Evolutionary conservation across 2,888 invertebrate genomes (phyloP).

Genomic region (Rhopalosiphum nymphaeae): DNA sequence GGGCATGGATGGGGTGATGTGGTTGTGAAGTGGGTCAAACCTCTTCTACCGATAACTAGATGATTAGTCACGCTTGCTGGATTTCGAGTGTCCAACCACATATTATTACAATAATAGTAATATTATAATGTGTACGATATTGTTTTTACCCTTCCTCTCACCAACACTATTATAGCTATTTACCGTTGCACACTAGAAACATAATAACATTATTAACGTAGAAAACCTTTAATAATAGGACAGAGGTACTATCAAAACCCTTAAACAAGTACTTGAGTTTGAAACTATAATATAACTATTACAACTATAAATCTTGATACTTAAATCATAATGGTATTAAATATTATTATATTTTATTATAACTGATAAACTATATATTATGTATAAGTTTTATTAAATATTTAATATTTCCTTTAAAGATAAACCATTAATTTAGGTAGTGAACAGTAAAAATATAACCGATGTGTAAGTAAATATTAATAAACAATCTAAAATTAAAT

Average conservation of each 20-base stretch:
- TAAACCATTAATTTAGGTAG: neutral
- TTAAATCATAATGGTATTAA: neutral
- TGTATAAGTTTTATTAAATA: neutral
- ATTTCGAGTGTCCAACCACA: neutral
- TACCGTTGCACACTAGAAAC: neutral
- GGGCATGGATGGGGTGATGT: neutral
- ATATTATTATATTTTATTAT: neutral
- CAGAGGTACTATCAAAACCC: neutral
- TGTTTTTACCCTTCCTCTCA: neutral
- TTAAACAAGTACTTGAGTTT: neutral
- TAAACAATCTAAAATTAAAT: neutral
- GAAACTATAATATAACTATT: neutral
- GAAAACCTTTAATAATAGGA: neutral
- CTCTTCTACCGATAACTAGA: constrained; percentile 15
- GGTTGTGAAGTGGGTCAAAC: neutral
- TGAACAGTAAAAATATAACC: neutral
- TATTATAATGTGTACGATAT: neutral
- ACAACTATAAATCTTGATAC: neutral
- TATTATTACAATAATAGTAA: neutral
- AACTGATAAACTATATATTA: neutral
- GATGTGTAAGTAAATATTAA: neutral
- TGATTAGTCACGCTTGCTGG: constrained; percentile 5
- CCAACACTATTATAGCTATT: neutral
- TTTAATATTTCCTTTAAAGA: neutral
- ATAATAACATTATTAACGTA: neutral